A percentile compares a stretch with the other conserved stretches of the same genome.
Evolutionary conservation across 2,113 vertebrate genomes (phyloP).

Genomic region (Petromus typicus): DNA sequence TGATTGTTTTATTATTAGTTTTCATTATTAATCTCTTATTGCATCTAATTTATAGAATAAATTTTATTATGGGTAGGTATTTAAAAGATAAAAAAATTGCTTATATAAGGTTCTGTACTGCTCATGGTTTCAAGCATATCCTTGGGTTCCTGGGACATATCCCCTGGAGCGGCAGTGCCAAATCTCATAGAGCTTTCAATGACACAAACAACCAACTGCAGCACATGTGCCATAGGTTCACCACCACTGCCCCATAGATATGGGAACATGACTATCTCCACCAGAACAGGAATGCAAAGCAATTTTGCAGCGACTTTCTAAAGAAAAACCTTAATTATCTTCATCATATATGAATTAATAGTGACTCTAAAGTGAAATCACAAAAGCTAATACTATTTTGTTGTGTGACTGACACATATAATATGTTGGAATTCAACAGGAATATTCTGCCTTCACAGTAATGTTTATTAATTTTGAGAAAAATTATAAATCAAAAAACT

Average conservation of each 20-base stretch:
- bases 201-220: background rate
- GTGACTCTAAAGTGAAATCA: conserved; percentile 50
- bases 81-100: background rate
- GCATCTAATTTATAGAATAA: background rate
- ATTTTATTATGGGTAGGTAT: background rate
- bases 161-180: background rate
- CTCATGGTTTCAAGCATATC: background rate
- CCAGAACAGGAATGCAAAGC: background rate
- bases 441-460: background rate
- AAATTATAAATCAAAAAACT: conserved; percentile 4
- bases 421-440: background rate
- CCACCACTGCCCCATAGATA: background rate
- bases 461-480: background rate
- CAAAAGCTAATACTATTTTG: background rate
- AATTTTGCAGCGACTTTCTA: conserved; percentile 7
- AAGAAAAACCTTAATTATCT: background rate
- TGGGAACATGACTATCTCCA: background rate
- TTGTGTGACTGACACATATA: conserved; percentile 21
- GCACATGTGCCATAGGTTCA: background rate
- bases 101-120: background rate
- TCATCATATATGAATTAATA: conserved; percentile 33
- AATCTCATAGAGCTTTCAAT: background rate
- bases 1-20: background rate
- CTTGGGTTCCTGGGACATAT: background rate
- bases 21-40: background rate